These are phyloP conservation scores for Tricholauxania praeusta DNA, from an alignment of 2,888 invertebrate genomes.

Conservation along the genomic window DNA sequence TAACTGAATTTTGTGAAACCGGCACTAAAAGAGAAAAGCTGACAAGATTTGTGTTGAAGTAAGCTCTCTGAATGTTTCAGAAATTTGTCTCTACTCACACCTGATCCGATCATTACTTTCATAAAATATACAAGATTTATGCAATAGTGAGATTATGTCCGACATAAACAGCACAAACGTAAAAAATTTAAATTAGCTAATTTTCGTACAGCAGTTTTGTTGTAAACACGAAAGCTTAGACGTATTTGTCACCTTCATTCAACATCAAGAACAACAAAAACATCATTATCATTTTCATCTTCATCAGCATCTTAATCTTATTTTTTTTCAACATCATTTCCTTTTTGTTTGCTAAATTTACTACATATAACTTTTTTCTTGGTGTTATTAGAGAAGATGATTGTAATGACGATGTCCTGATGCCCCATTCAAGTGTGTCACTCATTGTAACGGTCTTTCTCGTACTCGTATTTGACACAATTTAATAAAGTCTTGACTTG, in stretches of 20 bases:
- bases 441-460: constrained; percentile 13
- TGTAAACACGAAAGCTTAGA: neutral
- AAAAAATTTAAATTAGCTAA: constrained; percentile 17
- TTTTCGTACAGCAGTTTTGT: neutral
- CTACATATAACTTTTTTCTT: neutral
- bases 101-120: neutral
- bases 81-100: neutral
- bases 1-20: no score
- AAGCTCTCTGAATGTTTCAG: no score
- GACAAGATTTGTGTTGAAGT: no score
- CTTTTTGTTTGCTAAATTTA: no score
- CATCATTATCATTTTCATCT: neutral
- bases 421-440: constrained; percentile 33
- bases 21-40: no score
- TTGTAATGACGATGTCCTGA: constrained; percentile 52
- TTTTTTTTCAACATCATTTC: neutral
- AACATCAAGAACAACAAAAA: no score
- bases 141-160: neutral
- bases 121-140: constrained; percentile 9
- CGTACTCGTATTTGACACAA: constrained; percentile 41
- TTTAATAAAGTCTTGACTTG: constrained; percentile 53
- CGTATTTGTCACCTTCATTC: constrained; percentile 6
- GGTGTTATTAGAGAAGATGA: constrained; percentile 40
- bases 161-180: neutral
- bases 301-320: neutral